Percentiles rank a stretch among this genome's conserved stretches.
Conservation (phyloP, 1,140 invertebrate genomes). For the Pseudachorutes palmiensis region DNA sequence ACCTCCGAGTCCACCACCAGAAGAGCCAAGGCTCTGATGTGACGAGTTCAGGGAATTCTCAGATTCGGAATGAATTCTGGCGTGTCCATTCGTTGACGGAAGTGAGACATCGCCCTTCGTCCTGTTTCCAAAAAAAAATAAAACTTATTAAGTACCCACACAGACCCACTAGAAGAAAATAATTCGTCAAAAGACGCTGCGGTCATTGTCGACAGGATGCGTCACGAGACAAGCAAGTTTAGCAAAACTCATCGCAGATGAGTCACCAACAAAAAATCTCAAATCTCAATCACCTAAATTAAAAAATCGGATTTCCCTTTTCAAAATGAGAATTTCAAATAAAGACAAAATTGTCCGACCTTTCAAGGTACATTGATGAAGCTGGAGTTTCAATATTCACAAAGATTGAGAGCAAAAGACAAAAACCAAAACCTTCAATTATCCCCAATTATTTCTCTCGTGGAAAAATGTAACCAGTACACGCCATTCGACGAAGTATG, state of each 20-base stretch:
- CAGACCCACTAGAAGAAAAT: not conserved
- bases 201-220: not conserved
- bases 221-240: not conserved
- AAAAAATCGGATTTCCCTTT: not conserved
- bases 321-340: not conserved
- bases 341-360: no score
- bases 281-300: not conserved
- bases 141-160: not conserved
- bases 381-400: no score
- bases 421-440: no score
- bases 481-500: no score
- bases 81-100: constrained; percentile 12
- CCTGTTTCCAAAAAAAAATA: constrained; percentile 10
- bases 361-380: no score
- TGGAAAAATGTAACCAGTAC: no score
- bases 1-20: constrained; percentile 32
- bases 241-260: not conserved
- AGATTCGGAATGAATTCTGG: constrained; percentile 14
- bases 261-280: no score
- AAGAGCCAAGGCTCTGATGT: constrained; percentile 14
- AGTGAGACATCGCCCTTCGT: constrained; percentile 10
- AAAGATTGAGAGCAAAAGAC: no score
- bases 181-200: not conserved
- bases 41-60: constrained; percentile 20
- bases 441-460: no score